Evolutionary conservation across 2,113 vertebrate genomes (phyloP).

Genomic region (Pituophis catenifer): DNA sequence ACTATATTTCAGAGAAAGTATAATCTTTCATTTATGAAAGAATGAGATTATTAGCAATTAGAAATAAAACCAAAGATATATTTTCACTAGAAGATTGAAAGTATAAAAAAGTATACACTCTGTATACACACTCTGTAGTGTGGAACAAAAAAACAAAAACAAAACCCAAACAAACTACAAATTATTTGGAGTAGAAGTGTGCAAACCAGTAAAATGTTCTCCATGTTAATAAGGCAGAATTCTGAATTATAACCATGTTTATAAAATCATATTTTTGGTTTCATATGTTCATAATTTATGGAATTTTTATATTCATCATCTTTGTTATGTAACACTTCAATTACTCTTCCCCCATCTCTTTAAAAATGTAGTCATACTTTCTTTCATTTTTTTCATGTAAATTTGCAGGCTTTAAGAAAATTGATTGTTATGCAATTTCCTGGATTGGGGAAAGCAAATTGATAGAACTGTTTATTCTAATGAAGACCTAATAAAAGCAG

Average conservation of each 20-base stretch:
- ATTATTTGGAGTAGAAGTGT: background rate
- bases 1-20: conserved; percentile 1
- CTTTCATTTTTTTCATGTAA: background rate
- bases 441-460: background rate
- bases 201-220: background rate
- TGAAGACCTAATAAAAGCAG: background rate
- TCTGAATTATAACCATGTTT: background rate
- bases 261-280: background rate
- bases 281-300: background rate
- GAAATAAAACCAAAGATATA: background rate
- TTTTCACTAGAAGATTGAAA: background rate
- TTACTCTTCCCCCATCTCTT: background rate
- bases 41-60: background rate
- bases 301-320: background rate
- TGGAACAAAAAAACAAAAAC: background rate
- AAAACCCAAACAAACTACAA: background rate
- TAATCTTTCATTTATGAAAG: conserved; percentile 18
- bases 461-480: background rate
- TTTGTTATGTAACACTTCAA: background rate
- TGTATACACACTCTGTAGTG: background rate
- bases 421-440: background rate
- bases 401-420: background rate
- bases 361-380: background rate
- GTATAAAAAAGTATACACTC: background rate
- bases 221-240: background rate